These are phyloP conservation scores for Enchytraeus crypticus DNA, from an alignment of 2,888 invertebrate genomes.

Conservation along the genomic window DNA sequence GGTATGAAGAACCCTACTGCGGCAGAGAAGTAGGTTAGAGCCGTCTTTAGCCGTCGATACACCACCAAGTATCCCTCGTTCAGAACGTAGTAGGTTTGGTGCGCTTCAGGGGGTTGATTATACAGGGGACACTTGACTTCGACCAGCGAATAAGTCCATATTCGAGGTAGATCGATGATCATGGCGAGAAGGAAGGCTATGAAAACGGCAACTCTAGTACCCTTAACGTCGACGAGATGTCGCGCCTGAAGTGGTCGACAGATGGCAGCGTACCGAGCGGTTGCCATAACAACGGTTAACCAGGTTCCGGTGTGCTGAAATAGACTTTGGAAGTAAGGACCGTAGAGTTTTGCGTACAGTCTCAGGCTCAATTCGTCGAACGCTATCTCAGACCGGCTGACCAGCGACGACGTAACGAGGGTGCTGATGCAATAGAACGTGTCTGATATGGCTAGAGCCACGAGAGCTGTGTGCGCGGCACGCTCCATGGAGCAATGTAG, in stretches of 20 bases:
- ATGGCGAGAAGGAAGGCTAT: constrained; percentile 19
- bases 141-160: constrained; percentile 16
- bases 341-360: constrained; percentile 28
- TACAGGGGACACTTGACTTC: constrained; percentile 5
- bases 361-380: constrained; percentile 3
- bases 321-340: constrained; percentile 37
- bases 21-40: constrained; percentile 32
- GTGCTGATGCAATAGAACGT: constrained; percentile 42
- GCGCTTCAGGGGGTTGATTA: too few relatives aligned
- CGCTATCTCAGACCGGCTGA: constrained; percentile 7
- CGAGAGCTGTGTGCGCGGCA: constrained; percentile 42
- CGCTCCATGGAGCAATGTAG: constrained; percentile 43
- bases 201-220: constrained; percentile 36
- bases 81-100: constrained; percentile 10
- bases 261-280: constrained; percentile 43
- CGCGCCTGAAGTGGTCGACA: constrained; percentile 45
- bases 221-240: constrained; percentile 37
- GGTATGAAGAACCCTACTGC: constrained; percentile 40
- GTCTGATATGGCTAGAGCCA: constrained; percentile 43
- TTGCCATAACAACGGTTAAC: constrained; percentile 45
- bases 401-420: constrained; percentile 35
- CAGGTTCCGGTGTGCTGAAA: constrained; percentile 44
- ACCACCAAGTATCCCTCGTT: constrained; percentile 18
- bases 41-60: constrained; percentile 9
- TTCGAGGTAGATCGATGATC: constrained; percentile 12